Evolutionary conservation across 1,140 invertebrate species (phyloP).

Genomic region (Pogonomyrmex barbatus): DNA sequence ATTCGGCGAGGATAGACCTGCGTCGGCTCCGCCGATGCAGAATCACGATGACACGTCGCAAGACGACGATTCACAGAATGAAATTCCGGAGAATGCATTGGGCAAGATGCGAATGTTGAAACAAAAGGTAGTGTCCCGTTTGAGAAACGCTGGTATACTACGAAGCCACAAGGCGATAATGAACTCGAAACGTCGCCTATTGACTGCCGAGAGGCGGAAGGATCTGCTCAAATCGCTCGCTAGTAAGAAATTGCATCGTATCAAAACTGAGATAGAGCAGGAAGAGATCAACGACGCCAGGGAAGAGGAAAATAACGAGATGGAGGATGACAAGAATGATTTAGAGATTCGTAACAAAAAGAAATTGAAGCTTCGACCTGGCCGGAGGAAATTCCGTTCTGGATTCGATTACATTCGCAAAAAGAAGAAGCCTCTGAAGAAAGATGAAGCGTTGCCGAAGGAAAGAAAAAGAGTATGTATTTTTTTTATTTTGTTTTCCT

Average conservation of each 20-base stretch:
- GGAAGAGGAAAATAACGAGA: constrained; percentile 81
- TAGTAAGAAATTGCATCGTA: constrained; percentile 82
- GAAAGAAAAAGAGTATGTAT: constrained; percentile 84
- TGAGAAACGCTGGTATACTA: constrained; percentile 87
- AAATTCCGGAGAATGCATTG: constrained; percentile 73
- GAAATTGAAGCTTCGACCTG: constrained; percentile 86
- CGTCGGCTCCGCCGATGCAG: constrained; percentile 88
- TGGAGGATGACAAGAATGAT: constrained; percentile 76
- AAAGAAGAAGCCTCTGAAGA: constrained; percentile 90
- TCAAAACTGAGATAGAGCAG: constrained; percentile 81
- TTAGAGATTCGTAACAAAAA: constrained; percentile 84
- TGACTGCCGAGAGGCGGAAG: constrained; percentile 87
- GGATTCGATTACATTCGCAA: constrained; percentile 96
- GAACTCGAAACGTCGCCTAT: constrained; percentile 86
- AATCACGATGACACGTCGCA: constrained; percentile 83
- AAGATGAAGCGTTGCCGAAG: constrained; percentile 82
- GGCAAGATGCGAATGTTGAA: constrained; percentile 78
- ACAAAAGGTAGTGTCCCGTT: constrained; percentile 86
- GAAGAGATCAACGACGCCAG: constrained; percentile 78
- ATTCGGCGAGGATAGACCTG: constrained; percentile 91
- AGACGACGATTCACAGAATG: constrained; percentile 84
- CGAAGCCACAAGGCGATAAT: constrained; percentile 87
- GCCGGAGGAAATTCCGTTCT: constrained; percentile 89
- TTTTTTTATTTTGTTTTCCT: not conserved
- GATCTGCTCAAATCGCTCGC: constrained; percentile 87